Percentiles rank a stretch among this genome's conserved stretches.
Evolutionary conservation across 35 echinoderm and acorn worm species (phyloP).

Genomic region (Anneissia japonica): DNA sequence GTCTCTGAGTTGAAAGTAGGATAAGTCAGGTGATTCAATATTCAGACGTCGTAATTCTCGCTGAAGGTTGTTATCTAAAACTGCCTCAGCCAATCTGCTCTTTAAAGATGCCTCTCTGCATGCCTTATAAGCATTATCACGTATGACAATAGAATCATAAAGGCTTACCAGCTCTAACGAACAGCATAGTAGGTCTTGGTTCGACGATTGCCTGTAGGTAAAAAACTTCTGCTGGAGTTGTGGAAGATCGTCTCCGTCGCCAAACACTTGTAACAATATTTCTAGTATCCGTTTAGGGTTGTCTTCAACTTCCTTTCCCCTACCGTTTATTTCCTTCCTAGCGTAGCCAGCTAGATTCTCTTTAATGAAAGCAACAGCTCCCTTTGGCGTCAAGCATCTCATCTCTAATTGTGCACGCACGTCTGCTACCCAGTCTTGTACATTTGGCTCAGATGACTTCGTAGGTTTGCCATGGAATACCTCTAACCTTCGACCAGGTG

Average conservation of each 20-base stretch:
- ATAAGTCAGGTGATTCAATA: conserved; percentile 5
- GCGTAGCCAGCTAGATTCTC: conserved; percentile 59
- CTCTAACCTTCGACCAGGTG: conserved; percentile 38
- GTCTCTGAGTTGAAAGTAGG: not conserved
- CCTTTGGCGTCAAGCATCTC: not conserved
- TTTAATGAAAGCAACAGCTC: conserved; percentile 30
- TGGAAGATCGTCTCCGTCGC: conserved; percentile 30
- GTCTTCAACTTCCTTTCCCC: not conserved
- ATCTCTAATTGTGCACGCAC: conserved; percentile 29
- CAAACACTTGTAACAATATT: conserved; percentile 60
- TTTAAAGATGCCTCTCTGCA: conserved; percentile 22
- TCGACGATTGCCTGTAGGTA: conserved; percentile 7
- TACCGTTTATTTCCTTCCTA: conserved; percentile 33
- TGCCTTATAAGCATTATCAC: conserved; percentile 7
- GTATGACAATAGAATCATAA: conserved; percentile 28
- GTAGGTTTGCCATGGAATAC: conserved; percentile 18
- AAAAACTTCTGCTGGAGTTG: conserved; percentile 9
- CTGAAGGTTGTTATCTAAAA: not conserved
- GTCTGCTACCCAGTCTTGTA: conserved; percentile 51
- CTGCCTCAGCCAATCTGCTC: conserved; percentile 1
- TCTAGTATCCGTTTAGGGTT: conserved; percentile 39
- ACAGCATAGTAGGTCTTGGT: conserved; percentile 28
- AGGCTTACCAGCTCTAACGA: conserved; percentile 49
- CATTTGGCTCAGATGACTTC: conserved; percentile 16
- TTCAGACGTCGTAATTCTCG: conserved; percentile 20